Conservation (phyloP, 2,888 invertebrate genomes). For the Phalera bucephala region DNA sequence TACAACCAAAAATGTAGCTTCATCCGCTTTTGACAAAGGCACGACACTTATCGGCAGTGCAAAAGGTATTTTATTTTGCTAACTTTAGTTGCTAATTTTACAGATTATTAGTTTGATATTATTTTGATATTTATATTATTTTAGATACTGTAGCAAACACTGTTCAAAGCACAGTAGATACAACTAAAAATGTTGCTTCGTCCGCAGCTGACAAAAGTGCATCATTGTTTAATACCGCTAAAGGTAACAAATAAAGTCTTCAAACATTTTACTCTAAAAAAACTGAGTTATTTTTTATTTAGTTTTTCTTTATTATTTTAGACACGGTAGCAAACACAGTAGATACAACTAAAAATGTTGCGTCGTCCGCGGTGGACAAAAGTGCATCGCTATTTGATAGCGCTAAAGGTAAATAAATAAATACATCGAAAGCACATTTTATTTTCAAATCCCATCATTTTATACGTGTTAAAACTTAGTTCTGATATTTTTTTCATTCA, state of each 20-base stretch:
- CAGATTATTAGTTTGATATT: neutral
- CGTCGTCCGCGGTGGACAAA: slow-evolving; percentile 38
- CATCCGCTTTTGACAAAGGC: slow-evolving; percentile 50
- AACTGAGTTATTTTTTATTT: neutral
- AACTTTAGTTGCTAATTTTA: neutral
- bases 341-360: slow-evolving; percentile 45
- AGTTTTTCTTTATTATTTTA: slow-evolving; percentile 10
- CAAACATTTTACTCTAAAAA: neutral
- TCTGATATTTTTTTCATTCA: slow-evolving; percentile 3
- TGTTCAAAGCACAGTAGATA: slow-evolving; percentile 27
- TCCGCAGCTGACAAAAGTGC: slow-evolving; percentile 34
- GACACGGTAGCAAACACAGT: slow-evolving; percentile 41
- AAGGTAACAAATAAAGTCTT: slow-evolving; percentile 11
- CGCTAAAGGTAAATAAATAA: slow-evolving; percentile 48
- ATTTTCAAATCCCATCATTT: no score
- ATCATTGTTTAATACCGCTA: slow-evolving; percentile 21
- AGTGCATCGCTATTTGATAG: slow-evolving; percentile 36
- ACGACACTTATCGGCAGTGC: slow-evolving; percentile 44
- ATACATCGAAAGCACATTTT: no score
- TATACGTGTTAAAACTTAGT: neutral
- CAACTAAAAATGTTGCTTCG: slow-evolving; percentile 35
- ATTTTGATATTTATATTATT: neutral
- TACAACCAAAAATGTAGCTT: slow-evolving; percentile 50
- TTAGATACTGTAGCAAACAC: slow-evolving; percentile 25
- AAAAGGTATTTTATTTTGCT: slow-evolving; percentile 37